Percentiles rank a stretch among this genome's conserved stretches.
Evolutionary conservation across 2,888 invertebrate species (phyloP).

Genomic region (Cataglyphis livida): DNA sequence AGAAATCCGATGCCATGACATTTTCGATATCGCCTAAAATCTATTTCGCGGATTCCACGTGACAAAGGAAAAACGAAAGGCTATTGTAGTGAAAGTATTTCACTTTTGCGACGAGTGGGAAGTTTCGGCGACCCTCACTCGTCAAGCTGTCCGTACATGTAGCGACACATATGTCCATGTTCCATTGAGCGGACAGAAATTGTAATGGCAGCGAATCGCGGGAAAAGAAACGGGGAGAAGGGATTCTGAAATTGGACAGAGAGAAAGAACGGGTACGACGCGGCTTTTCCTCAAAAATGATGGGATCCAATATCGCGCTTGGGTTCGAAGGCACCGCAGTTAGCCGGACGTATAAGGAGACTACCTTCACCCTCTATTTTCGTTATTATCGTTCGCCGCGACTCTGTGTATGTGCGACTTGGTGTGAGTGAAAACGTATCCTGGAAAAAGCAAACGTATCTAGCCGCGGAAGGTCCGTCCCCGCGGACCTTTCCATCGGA

Average conservation of each 20-base stretch:
- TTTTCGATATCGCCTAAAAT: slow-evolving; percentile 35
- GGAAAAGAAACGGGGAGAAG: slow-evolving; percentile 10
- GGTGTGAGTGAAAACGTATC: slow-evolving; percentile 70
- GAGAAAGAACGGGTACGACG: slow-evolving; percentile 41
- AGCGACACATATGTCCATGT: slow-evolving; percentile 58
- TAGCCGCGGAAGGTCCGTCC: slow-evolving; percentile 56
- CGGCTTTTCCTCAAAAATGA: slow-evolving; percentile 70
- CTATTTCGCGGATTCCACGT: slow-evolving; percentile 42
- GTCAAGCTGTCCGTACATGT: slow-evolving; percentile 36
- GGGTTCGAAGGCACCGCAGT: slow-evolving; percentile 63
- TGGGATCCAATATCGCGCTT: slow-evolving; percentile 72
- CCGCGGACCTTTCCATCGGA: slow-evolving; percentile 68
- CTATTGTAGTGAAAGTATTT: slow-evolving; percentile 55
- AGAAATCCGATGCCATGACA: background rate
- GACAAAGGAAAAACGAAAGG: slow-evolving; percentile 42
- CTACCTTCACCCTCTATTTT: slow-evolving; percentile 67
- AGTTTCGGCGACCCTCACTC: slow-evolving; percentile 31
- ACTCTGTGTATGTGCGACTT: slow-evolving; percentile 31
- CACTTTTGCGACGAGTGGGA: slow-evolving; percentile 43
- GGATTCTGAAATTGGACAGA: slow-evolving; percentile 54
- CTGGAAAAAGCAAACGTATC: slow-evolving; percentile 59
- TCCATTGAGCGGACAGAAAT: slow-evolving; percentile 64
- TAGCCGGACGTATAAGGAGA: slow-evolving; percentile 65
- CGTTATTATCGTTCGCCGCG: slow-evolving; percentile 70
- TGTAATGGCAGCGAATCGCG: slow-evolving; percentile 53